Evolutionary conservation across 2,113 vertebrate species (phyloP), one percentile per base, ranked within the genome.

Genomic region (Zapornia atra): DNA sequence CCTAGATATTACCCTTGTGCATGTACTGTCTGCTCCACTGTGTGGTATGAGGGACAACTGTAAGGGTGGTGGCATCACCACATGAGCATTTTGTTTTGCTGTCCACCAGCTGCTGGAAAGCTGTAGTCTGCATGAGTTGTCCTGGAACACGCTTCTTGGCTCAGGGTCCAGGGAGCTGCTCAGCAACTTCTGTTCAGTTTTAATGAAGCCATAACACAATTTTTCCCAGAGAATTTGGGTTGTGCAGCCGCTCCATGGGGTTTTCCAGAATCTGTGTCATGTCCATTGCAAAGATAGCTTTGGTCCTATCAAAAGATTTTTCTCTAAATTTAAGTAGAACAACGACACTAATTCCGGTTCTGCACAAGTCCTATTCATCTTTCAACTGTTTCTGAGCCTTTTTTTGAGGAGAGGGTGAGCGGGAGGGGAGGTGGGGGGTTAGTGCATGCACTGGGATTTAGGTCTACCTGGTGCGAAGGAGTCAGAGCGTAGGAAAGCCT

Each of bases 371-470:
- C 19, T 25, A 28, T 24, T 25, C 5, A 12, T 9, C 8, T 82
- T 60, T 13, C 51, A 24, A 2, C 9, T 25, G 1, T 42, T 40
- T 11, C 64, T 29, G 48, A 56, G 42, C 5, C 42, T 46, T 46
- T 46, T 73, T 88, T 33, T 15, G 12, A 36, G 13, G 22, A 2
- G 5, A 3, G 4, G n/a, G n/a, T n/a, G n/a, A n/a, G n/a, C n/a
- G 3, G 1, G 2, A 38, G 38, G 40, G 40, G 40, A 40, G 40
- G 42, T 42, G 15, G 6, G 42, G 42, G 42, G 17, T 2, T n/a
- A 3, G 17, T 46, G 48, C 11, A 15, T 1, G 8, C 8, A 0
- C 2, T 13, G 42, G 51, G 54, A 25, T 42, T 65, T 24, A 15
- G 26, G 7, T 31, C 8, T 34, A 1, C 6, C 12, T 14, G 46